Evolutionary conservation across 2,888 invertebrate species (phyloP).

Genomic region (Latrodectus elegans): DNA sequence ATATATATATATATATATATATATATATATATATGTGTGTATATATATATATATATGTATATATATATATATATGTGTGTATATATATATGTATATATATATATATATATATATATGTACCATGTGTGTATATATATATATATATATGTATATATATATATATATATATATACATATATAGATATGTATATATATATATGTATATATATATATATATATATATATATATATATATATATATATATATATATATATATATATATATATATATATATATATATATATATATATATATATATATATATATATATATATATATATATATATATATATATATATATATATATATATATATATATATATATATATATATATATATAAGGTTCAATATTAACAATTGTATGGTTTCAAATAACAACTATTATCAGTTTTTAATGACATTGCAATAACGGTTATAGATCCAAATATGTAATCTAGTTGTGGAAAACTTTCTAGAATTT

Average conservation of each 20-base stretch:
- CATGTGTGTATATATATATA: not conserved
- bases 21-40: too few species aligned
- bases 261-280: slow-evolving; percentile 11
- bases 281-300: slow-evolving; percentile 15
- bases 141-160: slow-evolving; percentile 3
- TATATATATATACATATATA: slow-evolving; percentile 15
- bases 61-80: too few species aligned
- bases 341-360: slow-evolving; percentile 7
- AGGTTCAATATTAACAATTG: too few species aligned
- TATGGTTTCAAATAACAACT: too few species aligned
- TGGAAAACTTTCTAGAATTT: too few species aligned
- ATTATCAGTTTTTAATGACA: too few species aligned
- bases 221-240: slow-evolving; percentile 16
- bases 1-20: too few species aligned
- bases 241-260: slow-evolving; percentile 11
- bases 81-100: too few species aligned
- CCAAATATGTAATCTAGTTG: too few species aligned
- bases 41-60: too few species aligned
- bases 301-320: slow-evolving; percentile 15
- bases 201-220: slow-evolving; percentile 10
- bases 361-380: slow-evolving; percentile 10
- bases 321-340: slow-evolving; percentile 9
- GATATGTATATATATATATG: slow-evolving; percentile 7
- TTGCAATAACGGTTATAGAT: too few species aligned
- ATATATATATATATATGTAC: too few species aligned